Base-by-base conservation (phyloP, 2,888 invertebrate genomes). In the Caenorhabditis angaria region DNA sequence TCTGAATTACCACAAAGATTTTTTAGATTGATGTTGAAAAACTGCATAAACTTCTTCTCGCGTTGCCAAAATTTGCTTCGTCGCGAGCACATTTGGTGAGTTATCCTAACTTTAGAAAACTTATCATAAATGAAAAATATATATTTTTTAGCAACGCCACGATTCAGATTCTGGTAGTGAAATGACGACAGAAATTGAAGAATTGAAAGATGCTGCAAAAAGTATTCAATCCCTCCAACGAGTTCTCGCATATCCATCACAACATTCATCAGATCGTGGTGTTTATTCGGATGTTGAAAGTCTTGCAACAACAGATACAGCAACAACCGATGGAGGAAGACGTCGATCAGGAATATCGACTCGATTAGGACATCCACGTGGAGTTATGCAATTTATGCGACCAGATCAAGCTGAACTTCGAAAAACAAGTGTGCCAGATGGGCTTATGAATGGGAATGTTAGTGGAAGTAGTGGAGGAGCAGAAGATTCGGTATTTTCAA, bases 351-450 rank as follows among this genome's bases (percentile, higher is more conserved):
- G 84, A 18, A 85, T 85, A 24, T 83, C 83, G 0, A 83, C 78
- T n/a, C 61, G 76, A 55, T 59, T 76, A 20, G 82, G 83, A 35
- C 84, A 85, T 67, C 85, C 85, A 10, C 63, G 85, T 5, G 85
- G 85, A 0, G 85, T 85, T 29, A 85, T 85, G 85, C 85, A 85
- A 70, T 85, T 85, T 68, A 73, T 85, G 54, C 85, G 85, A 12
- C 81, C 81, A 10, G 80, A 84, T 53, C 78, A 81, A 65, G 71
- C 76, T 32, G 77, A 75, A 24, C 72, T 70, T 32, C 55, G 74
- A n/a, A 74, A 74, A 20, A 66, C 74, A 22, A 70, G 69, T n/a
- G 68, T 69, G 22, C 73, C 73, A 0, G 73, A 72, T 54, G 61
- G 67, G 1, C 67, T 67, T 35, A 70, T 70, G 70, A 61, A 12